Evolutionary conservation across 2,888 invertebrate genomes (phyloP).

Genomic region (Sphaeridia pumilis): DNA sequence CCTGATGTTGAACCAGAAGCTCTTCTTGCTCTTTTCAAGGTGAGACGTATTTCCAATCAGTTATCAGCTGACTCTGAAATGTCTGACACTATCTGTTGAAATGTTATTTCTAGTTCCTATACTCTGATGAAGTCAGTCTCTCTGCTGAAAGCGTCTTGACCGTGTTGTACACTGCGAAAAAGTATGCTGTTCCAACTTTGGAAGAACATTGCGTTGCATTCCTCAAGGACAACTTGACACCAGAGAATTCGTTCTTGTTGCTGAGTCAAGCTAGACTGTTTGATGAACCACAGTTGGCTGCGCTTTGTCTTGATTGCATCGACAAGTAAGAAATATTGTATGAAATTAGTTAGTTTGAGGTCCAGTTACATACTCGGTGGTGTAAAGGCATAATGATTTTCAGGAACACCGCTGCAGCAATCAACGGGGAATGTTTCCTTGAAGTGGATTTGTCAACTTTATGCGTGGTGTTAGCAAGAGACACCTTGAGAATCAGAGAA

Average conservation of each 20-base stretch:
- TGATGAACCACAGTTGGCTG: constrained; percentile 68
- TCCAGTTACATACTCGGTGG: no score
- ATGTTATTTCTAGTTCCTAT: constrained; percentile 45
- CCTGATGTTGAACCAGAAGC: constrained; percentile 75
- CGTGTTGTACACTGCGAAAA: constrained; percentile 69
- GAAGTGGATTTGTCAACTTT: constrained; percentile 70
- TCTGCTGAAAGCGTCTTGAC: constrained; percentile 77
- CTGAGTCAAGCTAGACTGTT: constrained; percentile 66
- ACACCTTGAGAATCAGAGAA: constrained; percentile 64
- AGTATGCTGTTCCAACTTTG: constrained; percentile 70
- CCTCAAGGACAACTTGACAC: constrained; percentile 56
- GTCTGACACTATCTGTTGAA: not conserved
- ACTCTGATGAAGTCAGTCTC: constrained; percentile 70
- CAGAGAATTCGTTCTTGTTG: constrained; percentile 72
- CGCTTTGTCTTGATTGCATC: constrained; percentile 66
- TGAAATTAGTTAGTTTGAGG: constrained; percentile 59
- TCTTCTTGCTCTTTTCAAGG: constrained; percentile 57
- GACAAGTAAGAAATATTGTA: constrained; percentile 50
- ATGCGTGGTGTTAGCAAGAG: constrained; percentile 61
- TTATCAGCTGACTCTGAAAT: not conserved
- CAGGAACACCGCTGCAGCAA: constrained; percentile 65
- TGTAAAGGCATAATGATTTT: constrained; percentile 40
- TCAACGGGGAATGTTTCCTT: constrained; percentile 67
- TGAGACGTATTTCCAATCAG: not conserved
- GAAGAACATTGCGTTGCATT: constrained; percentile 75